These are phyloP conservation scores for Thunnus albacares DNA, from an alignment of 2,797 vertebrate species.

Conservation along the genomic window DNA sequence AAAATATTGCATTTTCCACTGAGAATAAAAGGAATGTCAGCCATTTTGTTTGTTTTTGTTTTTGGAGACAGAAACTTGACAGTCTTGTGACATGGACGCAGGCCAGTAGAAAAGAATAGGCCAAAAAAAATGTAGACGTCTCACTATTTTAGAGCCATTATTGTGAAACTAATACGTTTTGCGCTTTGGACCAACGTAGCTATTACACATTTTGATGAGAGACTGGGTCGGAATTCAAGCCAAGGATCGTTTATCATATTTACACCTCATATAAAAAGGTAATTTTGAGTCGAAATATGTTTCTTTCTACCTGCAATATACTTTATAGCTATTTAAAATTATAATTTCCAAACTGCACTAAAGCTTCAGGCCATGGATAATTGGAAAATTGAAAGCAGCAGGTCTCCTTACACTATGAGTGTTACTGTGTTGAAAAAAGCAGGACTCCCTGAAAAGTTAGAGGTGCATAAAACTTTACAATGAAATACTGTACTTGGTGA, in stretches of 20 bases:
- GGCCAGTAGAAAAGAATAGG: no score
- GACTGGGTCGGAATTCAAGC: not conserved
- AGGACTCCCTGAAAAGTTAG: not conserved
- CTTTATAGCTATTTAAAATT: not conserved
- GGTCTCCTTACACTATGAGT: not conserved
- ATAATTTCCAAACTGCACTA: not conserved
- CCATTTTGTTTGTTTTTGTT: no score
- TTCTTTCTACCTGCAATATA: not conserved
- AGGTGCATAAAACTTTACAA: not conserved
- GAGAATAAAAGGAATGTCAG: no score
- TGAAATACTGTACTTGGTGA: not conserved
- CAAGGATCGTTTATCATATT: constrained; percentile 2
- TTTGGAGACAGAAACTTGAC: no score
- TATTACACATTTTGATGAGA: no score
- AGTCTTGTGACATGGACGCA: no score
- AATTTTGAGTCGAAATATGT: not conserved
- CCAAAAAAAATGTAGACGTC: no score
- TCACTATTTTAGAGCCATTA: no score
- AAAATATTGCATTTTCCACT: no score
- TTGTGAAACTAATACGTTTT: no score
- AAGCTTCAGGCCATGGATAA: not conserved
- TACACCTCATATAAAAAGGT: not conserved
- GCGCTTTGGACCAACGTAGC: no score
- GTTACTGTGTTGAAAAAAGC: not conserved
- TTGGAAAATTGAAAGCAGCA: not conserved